Percentiles rank a stretch among this genome's conserved stretches.
Evolutionary conservation across 2,113 vertebrate genomes (phyloP).

Genomic region (Rhagologus leucostigma): DNA sequence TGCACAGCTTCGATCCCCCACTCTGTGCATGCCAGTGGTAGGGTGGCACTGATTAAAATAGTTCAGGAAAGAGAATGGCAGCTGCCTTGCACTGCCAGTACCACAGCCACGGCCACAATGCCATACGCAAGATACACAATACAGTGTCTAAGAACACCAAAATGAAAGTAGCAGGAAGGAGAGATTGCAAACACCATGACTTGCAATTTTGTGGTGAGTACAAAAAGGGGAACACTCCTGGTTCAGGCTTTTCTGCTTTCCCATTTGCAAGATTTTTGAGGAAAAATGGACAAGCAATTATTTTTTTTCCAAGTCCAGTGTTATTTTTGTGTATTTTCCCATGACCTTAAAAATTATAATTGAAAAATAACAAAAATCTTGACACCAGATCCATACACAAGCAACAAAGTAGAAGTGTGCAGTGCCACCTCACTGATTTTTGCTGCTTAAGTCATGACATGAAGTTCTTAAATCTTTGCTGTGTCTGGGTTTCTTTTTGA

Average conservation of each 20-base stretch:
- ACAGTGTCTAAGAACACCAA: not conserved
- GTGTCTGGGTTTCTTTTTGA: not conserved
- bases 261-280: not conserved
- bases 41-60: too few relatives aligned
- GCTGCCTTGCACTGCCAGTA: not conserved
- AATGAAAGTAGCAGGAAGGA: not conserved
- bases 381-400: not conserved
- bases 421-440: not conserved
- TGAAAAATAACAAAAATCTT: not conserved
- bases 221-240: not conserved
- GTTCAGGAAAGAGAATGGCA: not conserved
- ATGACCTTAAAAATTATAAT: not conserved
- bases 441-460: not conserved
- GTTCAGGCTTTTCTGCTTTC: not conserved
- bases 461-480: not conserved
- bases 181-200: not conserved
- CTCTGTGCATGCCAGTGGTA: not conserved
- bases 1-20: accelerated
- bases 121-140: not conserved
- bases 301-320: not conserved
- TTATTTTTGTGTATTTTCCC: not conserved
- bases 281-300: not conserved
- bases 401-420: not conserved
- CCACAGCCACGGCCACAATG: not conserved
- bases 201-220: not conserved